Evolutionary conservation across 2,113 vertebrate genomes (phyloP).

Genomic region (Myotis brandtii): DNA sequence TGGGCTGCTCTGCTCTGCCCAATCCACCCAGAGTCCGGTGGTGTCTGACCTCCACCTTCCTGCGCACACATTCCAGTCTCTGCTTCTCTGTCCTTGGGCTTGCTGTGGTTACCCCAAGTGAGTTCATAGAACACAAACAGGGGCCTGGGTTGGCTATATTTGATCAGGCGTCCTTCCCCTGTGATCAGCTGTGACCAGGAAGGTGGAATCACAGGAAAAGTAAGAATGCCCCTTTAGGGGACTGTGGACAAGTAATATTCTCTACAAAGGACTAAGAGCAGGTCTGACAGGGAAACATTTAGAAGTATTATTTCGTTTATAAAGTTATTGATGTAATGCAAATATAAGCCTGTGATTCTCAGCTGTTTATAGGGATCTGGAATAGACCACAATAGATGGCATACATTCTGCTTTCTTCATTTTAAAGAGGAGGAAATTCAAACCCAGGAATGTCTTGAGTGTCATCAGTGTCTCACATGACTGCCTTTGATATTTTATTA

Average conservation of each 20-base stretch:
- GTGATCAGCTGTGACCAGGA: neutral
- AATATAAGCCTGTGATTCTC: neutral
- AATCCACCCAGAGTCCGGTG: neutral
- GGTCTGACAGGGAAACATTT: neutral
- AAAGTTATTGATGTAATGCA: neutral
- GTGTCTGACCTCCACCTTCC: too few species aligned
- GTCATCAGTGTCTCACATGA: neutral
- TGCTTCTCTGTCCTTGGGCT: rapidly evolving
- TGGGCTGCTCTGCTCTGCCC: neutral
- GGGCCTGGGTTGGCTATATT: neutral
- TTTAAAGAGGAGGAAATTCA: neutral
- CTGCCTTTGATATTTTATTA: neutral
- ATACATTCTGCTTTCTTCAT: neutral
- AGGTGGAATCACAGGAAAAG: neutral
- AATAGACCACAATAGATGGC: neutral
- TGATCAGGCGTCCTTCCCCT: neutral
- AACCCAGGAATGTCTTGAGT: neutral
- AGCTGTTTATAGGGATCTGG: neutral
- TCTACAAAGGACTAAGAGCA: neutral
- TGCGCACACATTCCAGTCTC: neutral
- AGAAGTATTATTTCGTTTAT: neutral
- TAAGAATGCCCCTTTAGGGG: neutral
- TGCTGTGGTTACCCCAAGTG: neutral
- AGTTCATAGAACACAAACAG: neutral
- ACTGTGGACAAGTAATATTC: neutral